Percentiles rank a stretch among this genome's conserved stretches.
These are phyloP conservation scores for Psix sp. DNA, from an alignment of 1,140 invertebrate genomes.

Conservation along the genomic window DNA sequence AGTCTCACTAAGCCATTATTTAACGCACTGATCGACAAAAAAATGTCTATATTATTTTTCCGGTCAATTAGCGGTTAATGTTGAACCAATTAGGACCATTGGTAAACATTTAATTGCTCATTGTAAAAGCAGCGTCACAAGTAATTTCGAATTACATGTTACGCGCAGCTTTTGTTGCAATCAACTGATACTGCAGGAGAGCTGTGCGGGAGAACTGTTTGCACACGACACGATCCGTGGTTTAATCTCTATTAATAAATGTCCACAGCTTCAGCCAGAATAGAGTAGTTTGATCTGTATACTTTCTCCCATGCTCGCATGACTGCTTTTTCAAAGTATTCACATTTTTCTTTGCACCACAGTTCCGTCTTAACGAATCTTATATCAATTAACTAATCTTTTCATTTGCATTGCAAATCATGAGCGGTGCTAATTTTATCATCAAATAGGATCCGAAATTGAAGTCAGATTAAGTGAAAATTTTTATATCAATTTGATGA, in stretches of 20 bases:
- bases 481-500: no score
- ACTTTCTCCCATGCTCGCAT: slow-evolving; percentile 37
- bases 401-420: background rate
- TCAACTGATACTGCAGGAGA: slow-evolving; percentile 54
- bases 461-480: no score
- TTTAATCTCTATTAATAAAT: slow-evolving; percentile 78
- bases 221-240: slow-evolving; percentile 76
- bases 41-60: no score
- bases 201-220: slow-evolving; percentile 69
- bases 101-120: no score
- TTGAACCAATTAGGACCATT: background rate
- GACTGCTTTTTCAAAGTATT: slow-evolving; percentile 15
- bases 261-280: slow-evolving; percentile 58
- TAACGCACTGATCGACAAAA: no score
- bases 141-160: slow-evolving; percentile 31
- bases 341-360: no score
- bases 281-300: slow-evolving; percentile 46
- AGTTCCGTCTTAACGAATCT: background rate
- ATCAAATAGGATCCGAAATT: no score
- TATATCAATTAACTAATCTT: background rate
- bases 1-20: no score
- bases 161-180: slow-evolving; percentile 62
- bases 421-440: no score
- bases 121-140: no score
- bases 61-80: no score